A percentile compares a stretch with the other conserved stretches of the same genome.
Evolutionary conservation across 2,113 vertebrate species (phyloP).

Genomic region (Acrocephalus kingi): DNA sequence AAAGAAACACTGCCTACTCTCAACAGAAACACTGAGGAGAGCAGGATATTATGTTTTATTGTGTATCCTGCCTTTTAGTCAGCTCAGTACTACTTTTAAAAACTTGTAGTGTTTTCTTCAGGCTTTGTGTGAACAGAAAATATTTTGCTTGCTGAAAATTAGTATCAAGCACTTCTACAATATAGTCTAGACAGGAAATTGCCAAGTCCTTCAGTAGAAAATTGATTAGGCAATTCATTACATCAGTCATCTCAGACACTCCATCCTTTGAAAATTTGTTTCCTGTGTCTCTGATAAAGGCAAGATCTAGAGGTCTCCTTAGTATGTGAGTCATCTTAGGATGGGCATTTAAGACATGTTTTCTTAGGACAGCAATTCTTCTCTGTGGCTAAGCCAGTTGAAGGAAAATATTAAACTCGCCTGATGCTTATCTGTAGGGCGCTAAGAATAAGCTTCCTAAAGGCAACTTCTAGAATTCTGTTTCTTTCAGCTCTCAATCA

Average conservation of each 20-base stretch:
- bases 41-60: not conserved
- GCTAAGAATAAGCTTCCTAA: constrained; percentile 39
- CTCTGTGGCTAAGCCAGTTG: not conserved
- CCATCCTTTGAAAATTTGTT: constrained; percentile 56
- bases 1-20: not conserved
- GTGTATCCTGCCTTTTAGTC: not conserved
- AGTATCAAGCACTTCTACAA: constrained; percentile 51
- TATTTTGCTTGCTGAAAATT: constrained; percentile 52
- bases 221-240: constrained; percentile 60
- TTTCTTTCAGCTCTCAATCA: constrained; percentile 44
- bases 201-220: constrained; percentile 52
- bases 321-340: constrained; percentile 22
- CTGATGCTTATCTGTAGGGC: constrained; percentile 47
- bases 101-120: not conserved
- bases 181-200: constrained; percentile 62
- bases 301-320: constrained; percentile 49
- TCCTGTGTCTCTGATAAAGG: constrained; percentile 57
- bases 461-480: not conserved
- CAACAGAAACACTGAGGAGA: not conserved
- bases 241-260: constrained; percentile 51
- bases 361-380: constrained; percentile 36
- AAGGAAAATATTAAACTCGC: constrained; percentile 33
- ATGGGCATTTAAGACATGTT: constrained; percentile 25
- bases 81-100: not conserved
- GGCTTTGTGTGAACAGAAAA: constrained; percentile 24